These are phyloP conservation scores for Danaus chrysippus DNA, from an alignment of 2,888 invertebrate species.

Conservation along the genomic window DNA sequence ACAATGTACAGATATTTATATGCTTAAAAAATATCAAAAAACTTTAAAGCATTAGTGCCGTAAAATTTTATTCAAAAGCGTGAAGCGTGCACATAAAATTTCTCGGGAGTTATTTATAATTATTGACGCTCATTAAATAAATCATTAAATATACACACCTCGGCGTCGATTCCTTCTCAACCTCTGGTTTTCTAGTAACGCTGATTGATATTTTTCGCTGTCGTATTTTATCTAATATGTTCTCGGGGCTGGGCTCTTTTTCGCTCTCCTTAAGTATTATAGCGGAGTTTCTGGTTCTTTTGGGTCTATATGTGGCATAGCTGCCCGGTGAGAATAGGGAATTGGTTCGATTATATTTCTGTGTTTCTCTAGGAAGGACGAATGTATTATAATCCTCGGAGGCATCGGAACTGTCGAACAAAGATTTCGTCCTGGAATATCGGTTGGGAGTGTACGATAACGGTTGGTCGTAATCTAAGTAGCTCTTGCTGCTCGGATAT, in stretches of 20 bases:
- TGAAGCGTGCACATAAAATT: slow-evolving; percentile 75
- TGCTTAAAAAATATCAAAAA: slow-evolving; percentile 49
- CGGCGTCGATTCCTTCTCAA: slow-evolving; percentile 62
- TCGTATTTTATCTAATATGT: slow-evolving; percentile 73
- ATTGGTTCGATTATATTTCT: slow-evolving; percentile 67
- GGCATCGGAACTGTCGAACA: slow-evolving; percentile 63
- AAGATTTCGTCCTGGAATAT: slow-evolving; percentile 69
- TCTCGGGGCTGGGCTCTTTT: slow-evolving; percentile 74
- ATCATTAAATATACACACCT: slow-evolving; percentile 70
- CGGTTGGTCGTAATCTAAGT: slow-evolving; percentile 66
- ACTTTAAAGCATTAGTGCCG: slow-evolving; percentile 72
- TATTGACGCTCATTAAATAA: slow-evolving; percentile 58
- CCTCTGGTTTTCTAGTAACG: slow-evolving; percentile 69
- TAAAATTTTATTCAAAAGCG: slow-evolving; percentile 70
- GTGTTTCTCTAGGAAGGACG: slow-evolving; percentile 56
- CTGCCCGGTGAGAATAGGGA: slow-evolving; percentile 74
- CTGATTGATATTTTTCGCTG: slow-evolving; percentile 73
- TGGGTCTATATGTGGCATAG: slow-evolving; percentile 74
- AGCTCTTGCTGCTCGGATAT: slow-evolving; percentile 61
- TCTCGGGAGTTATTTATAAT: slow-evolving; percentile 70
- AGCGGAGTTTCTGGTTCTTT: slow-evolving; percentile 70
- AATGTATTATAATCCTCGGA: slow-evolving; percentile 56
- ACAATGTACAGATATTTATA: slow-evolving; percentile 38
- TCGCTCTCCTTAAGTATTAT: slow-evolving; percentile 74
- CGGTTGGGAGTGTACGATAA: slow-evolving; percentile 60